phyloP scores from a whole-genome alignment of 2,888 invertebrate genomes.

The Callosobruchus maculatus region DNA sequence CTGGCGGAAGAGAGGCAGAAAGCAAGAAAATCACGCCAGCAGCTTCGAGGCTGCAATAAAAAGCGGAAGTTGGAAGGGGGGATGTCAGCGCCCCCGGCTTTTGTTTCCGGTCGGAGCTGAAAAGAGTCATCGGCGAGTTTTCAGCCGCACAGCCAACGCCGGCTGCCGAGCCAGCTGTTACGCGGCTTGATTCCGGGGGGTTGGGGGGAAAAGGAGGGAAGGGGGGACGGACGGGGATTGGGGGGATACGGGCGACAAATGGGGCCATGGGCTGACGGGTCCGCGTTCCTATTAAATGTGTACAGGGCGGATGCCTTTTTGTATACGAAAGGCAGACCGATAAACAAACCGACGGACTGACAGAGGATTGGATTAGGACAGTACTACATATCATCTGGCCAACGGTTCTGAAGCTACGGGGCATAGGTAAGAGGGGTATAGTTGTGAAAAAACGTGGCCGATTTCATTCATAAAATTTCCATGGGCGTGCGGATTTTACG shows the following conservation, averaged over 20 bases:
- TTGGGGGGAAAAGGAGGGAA: neutral
- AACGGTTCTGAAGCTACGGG: too few relatives aligned
- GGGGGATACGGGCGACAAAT: neutral
- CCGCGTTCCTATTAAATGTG: neutral
- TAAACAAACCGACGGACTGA: too few relatives aligned
- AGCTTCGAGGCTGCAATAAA: neutral
- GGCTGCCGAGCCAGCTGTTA: neutral
- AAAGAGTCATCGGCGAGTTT: neutral
- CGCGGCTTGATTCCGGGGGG: neutral
- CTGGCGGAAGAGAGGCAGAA: neutral
- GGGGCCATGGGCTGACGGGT: neutral
- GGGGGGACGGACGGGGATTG: too few relatives aligned
- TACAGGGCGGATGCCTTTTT: neutral
- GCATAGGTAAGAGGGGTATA: too few relatives aligned
- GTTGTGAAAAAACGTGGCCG: too few relatives aligned
- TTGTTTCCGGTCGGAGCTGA: neutral
- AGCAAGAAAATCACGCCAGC: neutral
- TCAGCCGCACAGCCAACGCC: neutral
- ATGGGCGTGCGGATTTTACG: too few relatives aligned
- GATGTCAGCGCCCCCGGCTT: neutral
- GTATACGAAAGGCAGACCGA: too few relatives aligned
- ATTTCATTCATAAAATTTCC: too few relatives aligned
- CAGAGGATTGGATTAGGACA: too few relatives aligned
- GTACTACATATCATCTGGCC: too few relatives aligned
- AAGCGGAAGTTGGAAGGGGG: neutral